Percentiles rank a stretch among this genome's conserved stretches.
Evolutionary conservation across 2,888 invertebrate species (phyloP).

Genomic region (Cheilosia impressa): DNA sequence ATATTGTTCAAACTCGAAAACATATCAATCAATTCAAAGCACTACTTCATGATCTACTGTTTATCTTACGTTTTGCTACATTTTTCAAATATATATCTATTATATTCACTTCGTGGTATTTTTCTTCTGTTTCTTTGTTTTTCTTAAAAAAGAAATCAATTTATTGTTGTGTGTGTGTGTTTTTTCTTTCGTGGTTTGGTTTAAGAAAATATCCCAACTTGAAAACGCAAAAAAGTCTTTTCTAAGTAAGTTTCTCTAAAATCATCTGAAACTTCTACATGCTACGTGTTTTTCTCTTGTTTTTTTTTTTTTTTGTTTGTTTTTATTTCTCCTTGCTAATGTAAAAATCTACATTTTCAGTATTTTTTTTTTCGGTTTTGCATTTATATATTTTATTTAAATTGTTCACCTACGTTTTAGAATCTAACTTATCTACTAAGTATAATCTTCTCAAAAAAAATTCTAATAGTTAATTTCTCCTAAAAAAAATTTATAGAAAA

Average conservation of each 20-base stretch:
- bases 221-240: slow-evolving; percentile 71
- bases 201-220: slow-evolving; percentile 69
- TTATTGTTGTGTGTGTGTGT: slow-evolving; percentile 34
- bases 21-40: slow-evolving; percentile 70
- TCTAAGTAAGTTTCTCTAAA: slow-evolving; percentile 74
- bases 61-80: slow-evolving; percentile 67
- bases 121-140: slow-evolving; percentile 27
- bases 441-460: slow-evolving; percentile 71
- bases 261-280: slow-evolving; percentile 67
- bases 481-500: slow-evolving; percentile 79
- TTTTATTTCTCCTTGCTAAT: slow-evolving; percentile 65
- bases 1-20: slow-evolving; percentile 51
- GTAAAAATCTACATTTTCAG: slow-evolving; percentile 74
- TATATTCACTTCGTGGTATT: slow-evolving; percentile 71
- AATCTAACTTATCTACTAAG: slow-evolving; percentile 72
- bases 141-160: slow-evolving; percentile 71
- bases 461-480: slow-evolving; percentile 78
- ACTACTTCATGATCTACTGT: slow-evolving; percentile 68
- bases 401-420: slow-evolving; percentile 80
- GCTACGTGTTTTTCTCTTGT: slow-evolving; percentile 41
- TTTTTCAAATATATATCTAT: slow-evolving; percentile 58
- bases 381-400: slow-evolving; percentile 76
- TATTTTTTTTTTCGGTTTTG: slow-evolving; percentile 52
- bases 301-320: slow-evolving; percentile 23
- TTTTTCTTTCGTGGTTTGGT: slow-evolving; percentile 35